Evolutionary conservation across 2,113 vertebrate genomes (phyloP).

Genomic region (Vidua macroura): DNA sequence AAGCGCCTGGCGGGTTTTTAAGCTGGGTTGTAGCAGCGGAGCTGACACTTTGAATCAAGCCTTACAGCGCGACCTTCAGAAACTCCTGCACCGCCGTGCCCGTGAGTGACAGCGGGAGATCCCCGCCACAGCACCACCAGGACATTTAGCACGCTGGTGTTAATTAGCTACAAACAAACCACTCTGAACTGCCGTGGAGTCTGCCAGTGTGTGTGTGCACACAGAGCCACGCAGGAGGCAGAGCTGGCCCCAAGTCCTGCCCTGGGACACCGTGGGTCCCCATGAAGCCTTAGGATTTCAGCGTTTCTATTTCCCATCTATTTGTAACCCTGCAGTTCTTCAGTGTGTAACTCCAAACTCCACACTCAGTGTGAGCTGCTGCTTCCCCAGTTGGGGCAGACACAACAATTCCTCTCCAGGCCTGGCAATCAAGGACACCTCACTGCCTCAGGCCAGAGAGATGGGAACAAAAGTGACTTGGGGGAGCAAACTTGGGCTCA

Average conservation of each 20-base stretch:
- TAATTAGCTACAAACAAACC: constrained; percentile 12
- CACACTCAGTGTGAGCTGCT: not conserved
- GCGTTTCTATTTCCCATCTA: accelerated
- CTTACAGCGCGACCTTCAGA: not conserved
- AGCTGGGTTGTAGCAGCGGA: not conserved
- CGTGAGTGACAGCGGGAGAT: not conserved
- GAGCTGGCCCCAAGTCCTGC: not conserved
- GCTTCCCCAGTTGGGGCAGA: too few relatives aligned
- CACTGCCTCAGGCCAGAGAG: not conserved
- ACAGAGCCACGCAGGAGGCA: not conserved
- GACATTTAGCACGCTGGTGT: not conserved
- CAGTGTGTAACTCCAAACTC: not conserved
- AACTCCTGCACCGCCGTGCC: not conserved
- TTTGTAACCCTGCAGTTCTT: not conserved
- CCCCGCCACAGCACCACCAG: not conserved
- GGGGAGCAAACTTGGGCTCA: not conserved
- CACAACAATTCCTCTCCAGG: not conserved
- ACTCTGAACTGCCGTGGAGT: not conserved
- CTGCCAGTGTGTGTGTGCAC: not conserved
- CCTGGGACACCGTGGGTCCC: accelerated
- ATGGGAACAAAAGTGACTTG: not conserved
- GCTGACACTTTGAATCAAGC: constrained; percentile 34
- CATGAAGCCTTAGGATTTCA: accelerated
- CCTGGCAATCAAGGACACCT: not conserved
- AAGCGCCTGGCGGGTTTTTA: not conserved